phyloP scores from a whole-genome alignment of 2,113 vertebrate species.

The Deroptyus accipitrinus region DNA sequence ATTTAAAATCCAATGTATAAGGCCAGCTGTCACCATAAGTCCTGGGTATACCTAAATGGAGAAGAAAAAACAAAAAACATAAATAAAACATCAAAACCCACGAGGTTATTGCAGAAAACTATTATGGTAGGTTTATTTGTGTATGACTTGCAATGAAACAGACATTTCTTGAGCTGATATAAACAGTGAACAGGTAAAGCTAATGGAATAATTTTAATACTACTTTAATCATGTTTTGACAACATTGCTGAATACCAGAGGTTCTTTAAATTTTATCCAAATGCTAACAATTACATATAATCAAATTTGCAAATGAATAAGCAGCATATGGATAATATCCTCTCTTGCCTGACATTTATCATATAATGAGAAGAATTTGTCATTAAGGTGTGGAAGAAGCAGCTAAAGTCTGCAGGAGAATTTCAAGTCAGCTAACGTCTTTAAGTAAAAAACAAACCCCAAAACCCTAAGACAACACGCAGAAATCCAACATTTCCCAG shows the following conservation, averaged over 20 bases:
- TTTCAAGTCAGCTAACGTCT: background rate
- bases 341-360: background rate
- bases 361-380: background rate
- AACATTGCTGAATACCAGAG: background rate
- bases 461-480: background rate
- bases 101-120: background rate
- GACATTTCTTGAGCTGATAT: background rate
- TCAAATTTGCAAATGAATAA: background rate
- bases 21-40: constrained; percentile 98
- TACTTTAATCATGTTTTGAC: constrained; percentile 20
- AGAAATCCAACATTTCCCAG: background rate
- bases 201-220: constrained; percentile 7
- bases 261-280: constrained; percentile 25
- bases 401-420: background rate
- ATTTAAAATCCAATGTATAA: constrained; percentile 98
- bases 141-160: background rate
- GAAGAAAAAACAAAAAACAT: background rate
- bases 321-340: background rate
- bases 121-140: background rate
- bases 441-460: background rate
- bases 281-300: constrained; percentile 4
- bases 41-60: constrained; percentile 91
- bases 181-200: background rate
- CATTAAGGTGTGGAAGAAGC: background rate
- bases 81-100: background rate